Evolutionary conservation across 2,888 invertebrate genomes (phyloP).

Genomic region (Campopleginae sp.): DNA sequence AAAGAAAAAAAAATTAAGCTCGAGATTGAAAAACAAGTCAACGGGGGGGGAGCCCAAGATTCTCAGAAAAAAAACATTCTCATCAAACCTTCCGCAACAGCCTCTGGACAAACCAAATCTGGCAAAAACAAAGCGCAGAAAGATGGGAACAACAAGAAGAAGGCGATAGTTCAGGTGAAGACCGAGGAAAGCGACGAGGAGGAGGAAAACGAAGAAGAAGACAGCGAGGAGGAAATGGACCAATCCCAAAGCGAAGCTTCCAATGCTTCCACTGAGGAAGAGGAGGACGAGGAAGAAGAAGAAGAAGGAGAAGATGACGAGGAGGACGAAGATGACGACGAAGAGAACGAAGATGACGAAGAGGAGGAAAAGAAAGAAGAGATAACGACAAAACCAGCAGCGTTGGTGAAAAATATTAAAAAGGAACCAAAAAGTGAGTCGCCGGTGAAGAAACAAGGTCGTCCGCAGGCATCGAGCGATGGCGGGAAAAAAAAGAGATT

Average conservation of each 20-base stretch:
- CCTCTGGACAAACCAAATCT: not conserved
- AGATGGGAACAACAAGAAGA: constrained; percentile 10
- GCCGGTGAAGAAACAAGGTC: constrained; percentile 26
- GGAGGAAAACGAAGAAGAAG: constrained; percentile 26
- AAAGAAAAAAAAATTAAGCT: not conserved
- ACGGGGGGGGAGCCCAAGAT: not conserved
- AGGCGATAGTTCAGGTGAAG: constrained; percentile 49
- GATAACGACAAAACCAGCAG: constrained; percentile 3
- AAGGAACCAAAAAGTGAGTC: constrained; percentile 34
- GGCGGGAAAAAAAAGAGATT: constrained; percentile 78
- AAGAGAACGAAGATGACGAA: constrained; percentile 49
- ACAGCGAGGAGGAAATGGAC: constrained; percentile 45
- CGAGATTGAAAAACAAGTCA: not conserved
- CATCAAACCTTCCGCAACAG: not conserved
- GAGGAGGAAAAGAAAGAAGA: constrained; percentile 53
- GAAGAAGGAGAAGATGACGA: constrained; percentile 59
- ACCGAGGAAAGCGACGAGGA: constrained; percentile 58
- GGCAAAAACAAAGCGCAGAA: constrained; percentile 24
- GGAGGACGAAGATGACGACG: constrained; percentile 58
- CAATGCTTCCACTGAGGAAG: constrained; percentile 23
- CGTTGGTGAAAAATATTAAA: constrained; percentile 21
- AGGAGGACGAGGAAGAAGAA: constrained; percentile 46
- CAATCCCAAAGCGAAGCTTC: not conserved
- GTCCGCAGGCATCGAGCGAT: constrained; percentile 32
- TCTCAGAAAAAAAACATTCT: not conserved